Evolutionary conservation across 2,888 invertebrate species (phyloP).

Genomic region (Drosophila tripunctata): DNA sequence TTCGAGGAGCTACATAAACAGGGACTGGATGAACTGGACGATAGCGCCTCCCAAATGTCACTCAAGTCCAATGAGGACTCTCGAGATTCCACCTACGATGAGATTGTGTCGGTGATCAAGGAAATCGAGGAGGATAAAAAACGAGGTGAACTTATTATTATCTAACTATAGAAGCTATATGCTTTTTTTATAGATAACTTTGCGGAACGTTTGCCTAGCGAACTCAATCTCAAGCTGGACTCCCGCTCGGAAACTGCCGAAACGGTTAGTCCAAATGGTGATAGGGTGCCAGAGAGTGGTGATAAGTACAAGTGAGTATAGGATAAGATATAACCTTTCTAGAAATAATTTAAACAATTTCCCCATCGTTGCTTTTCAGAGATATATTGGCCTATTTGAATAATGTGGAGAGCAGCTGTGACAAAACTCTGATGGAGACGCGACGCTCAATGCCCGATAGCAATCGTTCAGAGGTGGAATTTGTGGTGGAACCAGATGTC

Average conservation of each 20-base stretch:
- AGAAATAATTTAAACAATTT: no score
- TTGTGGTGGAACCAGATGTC: constrained; percentile 83
- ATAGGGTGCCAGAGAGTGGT: constrained; percentile 52
- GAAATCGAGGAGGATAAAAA: constrained; percentile 84
- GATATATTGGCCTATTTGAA: constrained; percentile 84
- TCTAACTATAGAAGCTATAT: neutral
- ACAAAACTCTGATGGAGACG: constrained; percentile 83
- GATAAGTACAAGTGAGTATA: constrained; percentile 79
- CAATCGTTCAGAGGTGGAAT: constrained; percentile 83
- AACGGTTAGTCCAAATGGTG: constrained; percentile 61
- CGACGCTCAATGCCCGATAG: constrained; percentile 83
- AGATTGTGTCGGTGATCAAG: constrained; percentile 84
- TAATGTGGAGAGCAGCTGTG: constrained; percentile 84
- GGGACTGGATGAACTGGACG: constrained; percentile 67
- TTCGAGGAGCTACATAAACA: constrained; percentile 59
- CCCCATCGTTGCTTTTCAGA: no score
- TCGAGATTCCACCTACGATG: constrained; percentile 83
- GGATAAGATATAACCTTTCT: neutral
- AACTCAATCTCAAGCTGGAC: constrained; percentile 76
- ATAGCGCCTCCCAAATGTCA: constrained; percentile 72
- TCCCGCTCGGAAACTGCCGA: constrained; percentile 67
- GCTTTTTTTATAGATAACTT: constrained; percentile 68
- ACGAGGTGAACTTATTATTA: constrained; percentile 60
- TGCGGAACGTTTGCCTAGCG: constrained; percentile 74
- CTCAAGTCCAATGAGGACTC: constrained; percentile 81